Conservation (phyloP, 1,140 invertebrate genomes). For the Papilio xuthus region DNA sequence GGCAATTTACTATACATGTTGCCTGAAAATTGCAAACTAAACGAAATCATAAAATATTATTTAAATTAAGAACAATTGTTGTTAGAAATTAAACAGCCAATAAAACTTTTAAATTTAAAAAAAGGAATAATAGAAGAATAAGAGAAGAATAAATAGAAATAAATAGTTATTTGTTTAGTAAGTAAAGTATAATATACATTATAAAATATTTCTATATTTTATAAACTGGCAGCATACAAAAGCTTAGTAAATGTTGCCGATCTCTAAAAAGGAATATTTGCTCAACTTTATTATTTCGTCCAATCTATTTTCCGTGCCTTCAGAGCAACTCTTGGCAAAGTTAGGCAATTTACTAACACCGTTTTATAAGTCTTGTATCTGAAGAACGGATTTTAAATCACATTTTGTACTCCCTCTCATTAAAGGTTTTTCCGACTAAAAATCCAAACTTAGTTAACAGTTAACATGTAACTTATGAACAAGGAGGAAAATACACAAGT, state of each 20-base stretch:
- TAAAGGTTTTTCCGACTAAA: not conserved
- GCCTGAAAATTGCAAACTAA: no score
- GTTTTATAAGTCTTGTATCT: not conserved
- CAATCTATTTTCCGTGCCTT: not conserved
- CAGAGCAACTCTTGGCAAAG: slow-evolving; percentile 9
- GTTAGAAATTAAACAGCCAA: no score
- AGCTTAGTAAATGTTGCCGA: not conserved
- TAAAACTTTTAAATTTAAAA: no score
- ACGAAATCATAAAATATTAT: no score
- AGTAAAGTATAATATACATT: no score
- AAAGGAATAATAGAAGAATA: no score
- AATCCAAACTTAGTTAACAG: no score
- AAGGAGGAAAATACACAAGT: not conserved
- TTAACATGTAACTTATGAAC: not conserved
- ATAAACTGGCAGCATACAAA: not conserved
- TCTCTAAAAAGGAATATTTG: not conserved
- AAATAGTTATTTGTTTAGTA: no score
- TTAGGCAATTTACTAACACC: slow-evolving; percentile 21
- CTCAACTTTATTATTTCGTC: not conserved
- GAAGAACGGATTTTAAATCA: slow-evolving; percentile 38
- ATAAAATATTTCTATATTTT: not conserved
- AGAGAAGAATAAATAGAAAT: no score
- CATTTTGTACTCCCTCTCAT: not conserved
- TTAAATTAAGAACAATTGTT: no score
- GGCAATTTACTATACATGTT: no score